Conservation (phyloP, 35 echinoderm and acorn worm genomes). For the Eucidaris tribuloides region DNA sequence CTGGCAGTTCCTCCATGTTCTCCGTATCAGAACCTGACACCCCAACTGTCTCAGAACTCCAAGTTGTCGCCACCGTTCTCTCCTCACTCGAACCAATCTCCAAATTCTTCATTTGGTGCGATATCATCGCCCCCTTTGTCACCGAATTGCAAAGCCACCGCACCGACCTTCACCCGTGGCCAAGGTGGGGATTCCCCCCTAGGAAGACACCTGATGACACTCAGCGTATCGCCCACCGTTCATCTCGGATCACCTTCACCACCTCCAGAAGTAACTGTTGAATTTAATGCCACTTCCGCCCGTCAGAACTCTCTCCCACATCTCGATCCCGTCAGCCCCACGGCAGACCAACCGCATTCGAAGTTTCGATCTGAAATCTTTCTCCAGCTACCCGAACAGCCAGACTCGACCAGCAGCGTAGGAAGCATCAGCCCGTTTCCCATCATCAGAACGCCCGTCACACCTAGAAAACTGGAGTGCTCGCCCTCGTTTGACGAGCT, state of each 20-base stretch:
- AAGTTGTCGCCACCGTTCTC: slow-evolving; percentile 3
- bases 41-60: neutral
- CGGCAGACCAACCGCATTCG: neutral
- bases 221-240: slow-evolving; percentile 10
- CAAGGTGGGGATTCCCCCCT: neutral
- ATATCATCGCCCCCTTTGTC: neutral
- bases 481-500: slow-evolving; percentile 43
- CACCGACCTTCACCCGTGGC: neutral
- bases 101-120: neutral
- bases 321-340: neutral
- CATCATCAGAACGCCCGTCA: neutral
- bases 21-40: neutral
- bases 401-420: neutral
- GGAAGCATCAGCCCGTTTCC: neutral
- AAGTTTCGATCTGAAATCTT: slow-evolving; percentile 13
- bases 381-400: slow-evolving; percentile 7
- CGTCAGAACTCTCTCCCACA: neutral
- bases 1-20: neutral
- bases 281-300: neutral
- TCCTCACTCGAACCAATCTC: neutral
- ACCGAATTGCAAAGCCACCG: neutral
- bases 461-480: neutral
- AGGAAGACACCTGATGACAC: neutral
- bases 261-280: neutral
- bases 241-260: neutral